phyloP scores from a whole-genome alignment of 2,888 invertebrate species.

The Sinhomidia bicolor region DNA sequence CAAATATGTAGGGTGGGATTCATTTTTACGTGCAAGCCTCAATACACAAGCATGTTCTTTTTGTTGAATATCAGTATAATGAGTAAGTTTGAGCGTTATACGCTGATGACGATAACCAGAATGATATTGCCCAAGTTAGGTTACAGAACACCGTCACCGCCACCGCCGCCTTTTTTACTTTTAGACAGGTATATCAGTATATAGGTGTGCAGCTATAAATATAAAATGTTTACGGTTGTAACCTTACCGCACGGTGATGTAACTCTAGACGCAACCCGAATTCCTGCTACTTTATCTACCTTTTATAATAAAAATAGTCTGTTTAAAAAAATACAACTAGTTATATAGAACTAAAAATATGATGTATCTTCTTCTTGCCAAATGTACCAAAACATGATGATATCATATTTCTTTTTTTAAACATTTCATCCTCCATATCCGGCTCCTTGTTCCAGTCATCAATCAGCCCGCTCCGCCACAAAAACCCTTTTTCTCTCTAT shows the following conservation, averaged over 20 bases:
- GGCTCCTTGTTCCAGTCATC: conserved; percentile 55
- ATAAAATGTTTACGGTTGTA: conserved; percentile 41
- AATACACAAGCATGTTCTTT: conserved; percentile 11
- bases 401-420: conserved; percentile 59
- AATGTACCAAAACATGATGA: conserved; percentile 6
- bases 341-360: too few relatives aligned
- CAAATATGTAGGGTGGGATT: too few relatives aligned
- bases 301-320: not conserved
- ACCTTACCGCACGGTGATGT: conserved; percentile 44
- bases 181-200: conserved; percentile 56
- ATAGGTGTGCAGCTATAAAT: conserved; percentile 51
- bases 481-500: conserved; percentile 22
- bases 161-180: conserved; percentile 66
- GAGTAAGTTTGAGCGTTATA: not conserved
- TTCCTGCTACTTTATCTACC: conserved; percentile 1
- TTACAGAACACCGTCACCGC: too few relatives aligned
- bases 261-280: conserved; percentile 12
- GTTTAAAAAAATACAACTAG: not conserved
- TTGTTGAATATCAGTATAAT: not conserved
- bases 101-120: not conserved
- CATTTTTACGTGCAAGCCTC: not conserved
- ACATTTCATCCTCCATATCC: conserved; percentile 56
- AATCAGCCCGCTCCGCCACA: conserved; percentile 36
- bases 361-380: not conserved
- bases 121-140: conserved; percentile 27